Evolutionary conservation across 1,140 invertebrate species (phyloP).

Genomic region (Aleiodes sp.): DNA sequence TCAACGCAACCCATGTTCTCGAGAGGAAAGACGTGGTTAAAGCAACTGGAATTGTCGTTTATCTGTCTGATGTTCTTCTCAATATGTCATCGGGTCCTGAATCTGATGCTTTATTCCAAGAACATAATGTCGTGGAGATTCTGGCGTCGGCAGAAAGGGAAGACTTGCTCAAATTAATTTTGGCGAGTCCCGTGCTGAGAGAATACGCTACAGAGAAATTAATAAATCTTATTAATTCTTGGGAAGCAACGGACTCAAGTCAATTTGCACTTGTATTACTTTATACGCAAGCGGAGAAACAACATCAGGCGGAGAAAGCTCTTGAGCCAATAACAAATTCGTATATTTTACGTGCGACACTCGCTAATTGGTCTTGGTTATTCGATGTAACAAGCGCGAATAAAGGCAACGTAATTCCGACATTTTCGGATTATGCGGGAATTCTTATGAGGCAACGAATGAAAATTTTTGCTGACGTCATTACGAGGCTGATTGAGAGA

Average conservation of each 20-base stretch:
- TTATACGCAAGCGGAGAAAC: conserved; percentile 68
- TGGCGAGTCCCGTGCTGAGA: conserved; percentile 66
- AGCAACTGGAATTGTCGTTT: conserved; percentile 67
- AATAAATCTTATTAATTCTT: conserved; percentile 60
- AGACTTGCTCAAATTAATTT: conserved; percentile 66
- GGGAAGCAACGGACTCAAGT: conserved; percentile 51
- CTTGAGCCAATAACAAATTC: conserved; percentile 59
- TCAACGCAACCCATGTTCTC: conserved; percentile 66
- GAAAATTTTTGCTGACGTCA: conserved; percentile 60
- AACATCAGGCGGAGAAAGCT: conserved; percentile 60
- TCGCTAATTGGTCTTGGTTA: conserved; percentile 66
- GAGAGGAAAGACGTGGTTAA: conserved; percentile 52
- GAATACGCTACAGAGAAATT: conserved; percentile 71
- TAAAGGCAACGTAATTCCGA: conserved; percentile 55
- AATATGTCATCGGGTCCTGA: conserved; percentile 61
- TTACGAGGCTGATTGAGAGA: conserved; percentile 62
- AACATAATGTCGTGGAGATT: conserved; percentile 66
- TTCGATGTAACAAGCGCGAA: conserved; percentile 63
- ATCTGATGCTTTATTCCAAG: conserved; percentile 62
- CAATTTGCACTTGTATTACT: conserved; percentile 65
- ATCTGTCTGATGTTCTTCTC: conserved; percentile 63
- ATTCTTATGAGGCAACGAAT: conserved; percentile 66
- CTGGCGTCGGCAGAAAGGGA: conserved; percentile 61
- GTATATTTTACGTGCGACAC: conserved; percentile 55
- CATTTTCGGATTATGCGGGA: conserved; percentile 69